Evolutionary conservation across 1,140 invertebrate genomes (phyloP).

Genomic region (Ctenoplectra terminalis): DNA sequence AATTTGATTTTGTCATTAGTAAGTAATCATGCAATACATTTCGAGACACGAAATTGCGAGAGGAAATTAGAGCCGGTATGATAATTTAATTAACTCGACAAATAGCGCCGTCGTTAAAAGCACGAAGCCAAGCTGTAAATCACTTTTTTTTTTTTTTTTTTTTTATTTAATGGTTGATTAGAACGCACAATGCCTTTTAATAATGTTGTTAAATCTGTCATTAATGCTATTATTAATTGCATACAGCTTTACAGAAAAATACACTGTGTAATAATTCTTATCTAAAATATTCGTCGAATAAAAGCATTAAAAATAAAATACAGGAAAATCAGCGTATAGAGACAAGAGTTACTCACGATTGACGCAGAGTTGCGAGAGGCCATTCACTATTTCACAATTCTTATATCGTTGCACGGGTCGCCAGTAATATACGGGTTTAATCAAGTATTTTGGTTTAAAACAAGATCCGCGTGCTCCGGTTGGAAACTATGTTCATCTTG

Average conservation of each 20-base stretch:
- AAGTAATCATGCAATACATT: not conserved
- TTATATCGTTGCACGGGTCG: not conserved
- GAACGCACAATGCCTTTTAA: not conserved
- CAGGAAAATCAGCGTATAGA: not conserved
- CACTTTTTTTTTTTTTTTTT: not conserved
- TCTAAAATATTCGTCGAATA: not conserved
- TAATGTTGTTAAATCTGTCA: not conserved
- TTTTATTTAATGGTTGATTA: not conserved
- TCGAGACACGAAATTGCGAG: not conserved
- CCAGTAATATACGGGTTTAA: not conserved
- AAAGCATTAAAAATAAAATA: too few species aligned
- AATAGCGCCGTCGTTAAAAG: not conserved
- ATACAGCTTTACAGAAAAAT: too few species aligned
- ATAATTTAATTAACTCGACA: slow-evolving; percentile 36
- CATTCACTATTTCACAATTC: slow-evolving; percentile 49
- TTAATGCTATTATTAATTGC: not conserved
- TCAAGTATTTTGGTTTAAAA: not conserved
- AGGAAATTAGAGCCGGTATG: not conserved
- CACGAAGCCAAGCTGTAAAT: not conserved
- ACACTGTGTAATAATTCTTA: too few species aligned
- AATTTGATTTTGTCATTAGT: slow-evolving; percentile 23
- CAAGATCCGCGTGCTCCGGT: not conserved
- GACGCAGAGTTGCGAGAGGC: not conserved
- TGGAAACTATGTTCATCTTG: not conserved
- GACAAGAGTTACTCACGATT: not conserved